Conservation (phyloP, 2,888 invertebrate species). For the Macrostomum cliftonense region DNA sequence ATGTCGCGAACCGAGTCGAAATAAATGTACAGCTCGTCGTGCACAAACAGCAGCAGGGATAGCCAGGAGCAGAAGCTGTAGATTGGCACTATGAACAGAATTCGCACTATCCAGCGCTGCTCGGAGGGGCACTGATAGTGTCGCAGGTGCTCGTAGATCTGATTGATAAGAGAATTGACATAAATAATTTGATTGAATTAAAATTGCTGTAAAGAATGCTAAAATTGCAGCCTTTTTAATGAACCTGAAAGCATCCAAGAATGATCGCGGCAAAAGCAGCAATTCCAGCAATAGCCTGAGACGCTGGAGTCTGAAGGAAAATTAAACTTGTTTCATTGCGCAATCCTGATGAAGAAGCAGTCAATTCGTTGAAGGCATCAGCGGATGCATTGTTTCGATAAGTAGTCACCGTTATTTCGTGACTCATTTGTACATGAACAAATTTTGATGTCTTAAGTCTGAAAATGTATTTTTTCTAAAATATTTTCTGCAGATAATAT, state of each 20-base stretch:
- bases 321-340: conserved; percentile 27
- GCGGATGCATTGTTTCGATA: too few species aligned
- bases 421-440: too few species aligned
- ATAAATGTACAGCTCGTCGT: conserved; percentile 90
- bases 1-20: conserved; percentile 97
- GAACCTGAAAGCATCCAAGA: conserved; percentile 83
- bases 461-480: too few species aligned
- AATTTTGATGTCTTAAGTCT: too few species aligned
- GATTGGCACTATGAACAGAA: conserved; percentile 94
- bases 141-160: conserved; percentile 94
- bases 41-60: conserved; percentile 86
- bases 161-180: conserved; percentile 15
- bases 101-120: conserved; percentile 96
- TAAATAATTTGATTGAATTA: too few species aligned
- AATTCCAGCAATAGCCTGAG: conserved; percentile 81
- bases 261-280: conserved; percentile 87
- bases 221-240: too few species aligned
- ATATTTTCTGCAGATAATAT: too few species aligned
- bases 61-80: conserved; percentile 97
- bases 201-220: too few species aligned
- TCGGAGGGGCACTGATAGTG: conserved; percentile 98
- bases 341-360: too few species aligned
- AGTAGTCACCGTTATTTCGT: too few species aligned
- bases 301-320: conserved; percentile 77
- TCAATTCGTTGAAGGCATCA: too few species aligned